A percentile compares a stretch with the other conserved stretches of the same genome.
Evolutionary conservation across 2,888 invertebrate genomes (phyloP).

Genomic region (Cryptocephalus primarius): DNA sequence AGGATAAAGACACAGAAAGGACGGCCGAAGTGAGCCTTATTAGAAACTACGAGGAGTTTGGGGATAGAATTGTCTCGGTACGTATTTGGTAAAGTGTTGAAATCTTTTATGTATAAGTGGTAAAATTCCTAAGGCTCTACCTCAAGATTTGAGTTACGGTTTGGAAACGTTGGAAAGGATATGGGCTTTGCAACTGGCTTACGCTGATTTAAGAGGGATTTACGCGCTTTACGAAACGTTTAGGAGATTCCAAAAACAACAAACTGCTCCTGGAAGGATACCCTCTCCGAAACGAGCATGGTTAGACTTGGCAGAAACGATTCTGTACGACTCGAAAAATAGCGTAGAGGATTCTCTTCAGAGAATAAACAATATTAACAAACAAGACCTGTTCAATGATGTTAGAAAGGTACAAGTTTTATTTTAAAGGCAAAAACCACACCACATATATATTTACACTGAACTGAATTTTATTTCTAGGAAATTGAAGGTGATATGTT

Average conservation of each 20-base stretch:
- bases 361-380: conserved; percentile 49
- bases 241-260: conserved; percentile 44
- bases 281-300: conserved; percentile 41
- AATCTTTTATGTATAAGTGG: too few relatives aligned
- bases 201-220: conserved; percentile 49
- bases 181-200: conserved; percentile 55
- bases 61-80: conserved; percentile 38
- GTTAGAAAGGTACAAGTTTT: conserved; percentile 47
- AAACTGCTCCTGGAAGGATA: conserved; percentile 29
- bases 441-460: background rate
- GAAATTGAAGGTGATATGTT: conserved; percentile 51
- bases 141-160: conserved; percentile 19
- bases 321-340: conserved; percentile 51
- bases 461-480: conserved; percentile 34
- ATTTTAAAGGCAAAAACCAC: background rate
- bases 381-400: conserved; percentile 54
- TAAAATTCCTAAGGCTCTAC: conserved; percentile 9
- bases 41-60: conserved; percentile 45
- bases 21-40: conserved; percentile 46
- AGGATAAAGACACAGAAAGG: conserved; percentile 11
- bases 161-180: conserved; percentile 31
- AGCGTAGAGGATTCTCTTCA: conserved; percentile 47
- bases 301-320: conserved; percentile 53
- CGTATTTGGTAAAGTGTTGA: background rate
- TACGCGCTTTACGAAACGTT: conserved; percentile 58